Evolutionary conservation across 2,888 invertebrate genomes (phyloP).

Genomic region (Callyntrura guangdongensis): DNA sequence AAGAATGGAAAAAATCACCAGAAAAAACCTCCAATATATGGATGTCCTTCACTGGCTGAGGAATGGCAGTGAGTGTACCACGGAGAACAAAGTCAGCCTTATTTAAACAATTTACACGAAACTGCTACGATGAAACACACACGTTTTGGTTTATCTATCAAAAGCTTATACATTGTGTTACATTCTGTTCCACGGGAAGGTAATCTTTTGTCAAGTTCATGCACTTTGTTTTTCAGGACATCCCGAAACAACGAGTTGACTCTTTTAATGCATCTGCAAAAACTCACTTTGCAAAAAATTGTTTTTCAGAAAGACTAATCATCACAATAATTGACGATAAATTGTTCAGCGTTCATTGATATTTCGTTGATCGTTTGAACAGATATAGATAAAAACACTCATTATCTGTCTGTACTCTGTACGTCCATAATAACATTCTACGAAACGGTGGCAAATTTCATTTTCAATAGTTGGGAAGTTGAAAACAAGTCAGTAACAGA

Average conservation of each 20-base stretch:
- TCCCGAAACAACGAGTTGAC: neutral
- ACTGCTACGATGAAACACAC: neutral
- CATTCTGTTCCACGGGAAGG: neutral
- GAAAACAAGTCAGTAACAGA: neutral
- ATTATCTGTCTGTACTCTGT: too few relatives aligned
- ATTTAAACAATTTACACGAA: slow-evolving; percentile 25
- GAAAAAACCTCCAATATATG: slow-evolving; percentile 35
- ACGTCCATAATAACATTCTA: neutral
- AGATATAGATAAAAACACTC: neutral
- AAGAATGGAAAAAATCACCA: neutral
- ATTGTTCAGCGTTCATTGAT: slow-evolving; percentile 41
- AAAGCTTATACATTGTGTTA: neutral
- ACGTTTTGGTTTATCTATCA: too few relatives aligned
- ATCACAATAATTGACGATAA: neutral
- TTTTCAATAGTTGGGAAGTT: neutral
- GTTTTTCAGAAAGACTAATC: neutral
- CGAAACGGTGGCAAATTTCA: neutral
- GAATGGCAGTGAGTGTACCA: slow-evolving; percentile 28
- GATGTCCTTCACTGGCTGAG: slow-evolving; percentile 51
- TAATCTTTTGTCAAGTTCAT: neutral
- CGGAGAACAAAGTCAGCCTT: slow-evolving; percentile 46
- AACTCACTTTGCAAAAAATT: slow-evolving; percentile 40
- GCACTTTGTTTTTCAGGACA: neutral
- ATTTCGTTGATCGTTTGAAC: neutral
- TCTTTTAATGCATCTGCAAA: slow-evolving; percentile 33